Base-by-base conservation (phyloP, 92 coral and sea anemone species). In the Hydrozoanthus gracilis region DNA sequence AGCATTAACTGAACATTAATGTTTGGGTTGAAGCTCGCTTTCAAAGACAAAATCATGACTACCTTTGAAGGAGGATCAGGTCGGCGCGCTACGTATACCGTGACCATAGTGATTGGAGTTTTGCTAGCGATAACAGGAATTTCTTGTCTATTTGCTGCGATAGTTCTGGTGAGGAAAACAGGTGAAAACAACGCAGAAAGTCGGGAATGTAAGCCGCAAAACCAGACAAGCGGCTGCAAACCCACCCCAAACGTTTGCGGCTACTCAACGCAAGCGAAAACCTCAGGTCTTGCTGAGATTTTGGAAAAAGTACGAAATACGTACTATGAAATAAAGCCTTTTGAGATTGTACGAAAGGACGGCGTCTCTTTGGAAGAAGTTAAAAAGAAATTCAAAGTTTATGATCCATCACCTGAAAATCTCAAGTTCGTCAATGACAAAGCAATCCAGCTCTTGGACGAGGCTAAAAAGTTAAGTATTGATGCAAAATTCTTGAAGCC, bases 221-320 rank as follows among this genome's bases (percentile, higher is more conserved):
- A 47, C 69, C 7, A 13, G 15, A 64, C 46, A 45, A 79, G 50
- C 16, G 16, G 20, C 44, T 80, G 74, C 60, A 80, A 80, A 64
- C 17, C 74, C 5, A 44, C 61, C 6, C n/a, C 60, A 12, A 20
- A 80, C 39, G 47, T 64, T 64, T 93, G 96, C 60, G 85, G 88
- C 11, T 89, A 83, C 51, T 93, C 96, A 5, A 72, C 75, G 14
- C 92, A 94, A 47, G 95, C 98, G 12, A 82, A 67, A 10, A 75
- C 91, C 4, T 79, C 91, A 13, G 91, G 96, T 61, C 80, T 96
- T 78, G 94, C 87, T 65, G 77, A 73, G 76, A 91, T 94, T 85
- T 82, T 96, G 3, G 83, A 80, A 51, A 91, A 94, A 61, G 92
- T 94, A 70, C 90, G 88, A 48, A 88, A 89, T 49, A 80, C 89